Conservation (phyloP, 2,113 vertebrate species). For the Cyanoramphus novaezelandiae region DNA sequence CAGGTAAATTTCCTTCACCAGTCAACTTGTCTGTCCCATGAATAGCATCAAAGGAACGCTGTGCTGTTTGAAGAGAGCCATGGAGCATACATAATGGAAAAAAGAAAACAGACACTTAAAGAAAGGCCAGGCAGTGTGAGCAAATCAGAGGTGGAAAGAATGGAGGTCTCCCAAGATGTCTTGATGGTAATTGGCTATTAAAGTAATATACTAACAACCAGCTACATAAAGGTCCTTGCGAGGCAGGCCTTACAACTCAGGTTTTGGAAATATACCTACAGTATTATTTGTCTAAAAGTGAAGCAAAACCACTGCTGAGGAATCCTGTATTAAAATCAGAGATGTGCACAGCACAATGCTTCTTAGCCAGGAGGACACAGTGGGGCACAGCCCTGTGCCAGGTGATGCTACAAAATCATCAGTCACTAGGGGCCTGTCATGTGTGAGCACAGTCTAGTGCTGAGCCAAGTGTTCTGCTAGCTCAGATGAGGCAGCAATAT, state of each 20-base stretch:
- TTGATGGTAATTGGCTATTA: not conserved
- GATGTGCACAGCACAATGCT: rapidly evolving
- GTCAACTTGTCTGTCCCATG: slow-evolving; percentile 5
- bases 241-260: not conserved
- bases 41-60: slow-evolving; percentile 26
- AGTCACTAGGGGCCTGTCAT: not conserved
- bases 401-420: not conserved
- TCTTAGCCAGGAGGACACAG: not conserved
- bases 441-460: rapidly evolving
- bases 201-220: not conserved
- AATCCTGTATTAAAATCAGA: not conserved
- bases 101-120: not conserved
- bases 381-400: not conserved
- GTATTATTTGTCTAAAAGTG: not conserved
- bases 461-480: too few relatives aligned
- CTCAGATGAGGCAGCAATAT: not conserved
- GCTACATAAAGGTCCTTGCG: not conserved
- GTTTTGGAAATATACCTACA: not conserved
- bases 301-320: not conserved
- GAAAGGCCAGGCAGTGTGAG: not conserved
- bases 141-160: slow-evolving; percentile 23
- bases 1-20: slow-evolving; percentile 30
- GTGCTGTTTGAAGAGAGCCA: not conserved
- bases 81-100: not conserved
- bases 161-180: not conserved